These are phyloP conservation scores for Pogonus chalceus DNA, from an alignment of 1,140 invertebrate species.

Conservation along the genomic window DNA sequence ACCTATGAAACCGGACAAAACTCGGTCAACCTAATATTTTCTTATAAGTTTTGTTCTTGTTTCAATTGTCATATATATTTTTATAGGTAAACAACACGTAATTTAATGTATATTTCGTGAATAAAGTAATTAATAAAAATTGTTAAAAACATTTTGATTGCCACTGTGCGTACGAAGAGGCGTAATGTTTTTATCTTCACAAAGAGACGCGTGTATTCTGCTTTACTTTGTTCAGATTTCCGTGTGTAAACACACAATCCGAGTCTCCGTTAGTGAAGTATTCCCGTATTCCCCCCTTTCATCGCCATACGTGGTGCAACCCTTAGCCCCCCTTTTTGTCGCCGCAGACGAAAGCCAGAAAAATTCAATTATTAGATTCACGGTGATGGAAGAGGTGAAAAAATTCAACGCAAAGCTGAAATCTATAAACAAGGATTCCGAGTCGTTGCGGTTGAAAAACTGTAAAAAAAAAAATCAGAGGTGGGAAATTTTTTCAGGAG, in stretches of 20 bases:
- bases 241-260: not conserved
- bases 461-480: not conserved
- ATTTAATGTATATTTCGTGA: too few relatives aligned
- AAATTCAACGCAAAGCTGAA: not conserved
- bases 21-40: too few relatives aligned
- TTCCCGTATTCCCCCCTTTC: not conserved
- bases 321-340: not conserved
- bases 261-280: not conserved
- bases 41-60: too few relatives aligned
- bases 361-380: not conserved
- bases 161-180: not conserved
- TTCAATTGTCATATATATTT: too few relatives aligned
- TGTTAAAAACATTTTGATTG: not conserved
- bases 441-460: not conserved
- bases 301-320: not conserved
- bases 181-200: not conserved
- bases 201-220: not conserved
- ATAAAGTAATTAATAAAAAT: not conserved
- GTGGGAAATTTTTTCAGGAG: too few relatives aligned
- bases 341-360: not conserved
- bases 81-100: too few relatives aligned
- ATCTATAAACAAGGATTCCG: conserved; percentile 4
- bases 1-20: too few relatives aligned
- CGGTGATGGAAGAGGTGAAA: not conserved
- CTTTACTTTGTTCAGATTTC: not conserved